Conservation (phyloP, 2,888 invertebrate species). For the Andrena trimmerana region DNA sequence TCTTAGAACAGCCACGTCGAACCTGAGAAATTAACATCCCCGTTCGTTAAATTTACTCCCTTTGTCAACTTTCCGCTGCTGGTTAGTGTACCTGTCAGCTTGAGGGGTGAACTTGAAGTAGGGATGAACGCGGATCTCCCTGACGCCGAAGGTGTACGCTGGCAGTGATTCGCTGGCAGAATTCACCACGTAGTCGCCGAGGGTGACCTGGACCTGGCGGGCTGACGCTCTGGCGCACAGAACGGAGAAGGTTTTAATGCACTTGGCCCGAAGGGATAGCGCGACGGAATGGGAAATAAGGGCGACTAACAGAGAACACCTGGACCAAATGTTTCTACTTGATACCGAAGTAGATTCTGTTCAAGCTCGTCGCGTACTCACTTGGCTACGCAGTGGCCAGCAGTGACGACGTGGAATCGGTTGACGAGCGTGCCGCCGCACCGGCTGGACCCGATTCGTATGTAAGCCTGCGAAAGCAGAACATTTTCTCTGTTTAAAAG, state of each 20-base stretch:
- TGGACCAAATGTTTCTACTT: neutral
- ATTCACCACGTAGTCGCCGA: constrained; percentile 97
- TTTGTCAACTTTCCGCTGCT: rapidly evolving
- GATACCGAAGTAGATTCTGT: neutral
- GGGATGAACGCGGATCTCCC: constrained; percentile 95
- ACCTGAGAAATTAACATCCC: constrained; percentile 85
- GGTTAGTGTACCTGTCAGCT: constrained; percentile 87
- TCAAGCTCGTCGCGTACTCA: constrained; percentile 75
- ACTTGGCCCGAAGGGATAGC: neutral
- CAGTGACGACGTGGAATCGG: constrained; percentile 96
- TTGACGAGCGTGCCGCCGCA: constrained; percentile 97
- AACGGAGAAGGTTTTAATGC: neutral
- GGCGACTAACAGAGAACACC: too few relatives aligned
- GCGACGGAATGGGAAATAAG: neutral
- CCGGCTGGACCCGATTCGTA: constrained; percentile 96
- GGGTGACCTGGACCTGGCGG: constrained; percentile 95
- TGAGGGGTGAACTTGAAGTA: constrained; percentile 97
- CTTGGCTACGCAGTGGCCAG: constrained; percentile 96
- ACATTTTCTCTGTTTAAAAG: constrained; percentile 42
- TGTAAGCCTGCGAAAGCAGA: constrained; percentile 88
- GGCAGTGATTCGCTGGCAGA: constrained; percentile 96
- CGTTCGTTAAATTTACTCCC: neutral
- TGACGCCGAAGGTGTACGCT: constrained; percentile 96
- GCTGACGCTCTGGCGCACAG: constrained; percentile 90
- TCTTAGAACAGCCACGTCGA: constrained; percentile 95